Evolutionary conservation across 2,888 invertebrate genomes (phyloP).

Genomic region (Notodonta ziczac): DNA sequence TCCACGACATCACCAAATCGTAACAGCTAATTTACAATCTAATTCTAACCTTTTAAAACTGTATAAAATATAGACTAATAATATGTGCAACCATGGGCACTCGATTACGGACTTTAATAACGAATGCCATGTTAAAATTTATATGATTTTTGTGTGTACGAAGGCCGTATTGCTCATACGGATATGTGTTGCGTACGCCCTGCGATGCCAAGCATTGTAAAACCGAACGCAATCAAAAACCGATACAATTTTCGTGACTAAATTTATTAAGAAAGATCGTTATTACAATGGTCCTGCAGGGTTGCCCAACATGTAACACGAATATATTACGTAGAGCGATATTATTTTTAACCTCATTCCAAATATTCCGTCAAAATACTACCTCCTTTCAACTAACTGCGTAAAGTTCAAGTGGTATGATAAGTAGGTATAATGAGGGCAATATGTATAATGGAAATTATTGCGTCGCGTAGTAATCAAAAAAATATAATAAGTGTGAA

Average conservation of each 20-base stretch:
- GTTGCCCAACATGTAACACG: not conserved
- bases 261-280: slow-evolving; percentile 2
- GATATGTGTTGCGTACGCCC: slow-evolving; percentile 6
- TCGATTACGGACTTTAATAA: slow-evolving; percentile 7
- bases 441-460: no score
- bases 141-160: not conserved
- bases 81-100: slow-evolving; percentile 3
- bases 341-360: not conserved
- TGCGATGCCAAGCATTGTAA: slow-evolving; percentile 2
- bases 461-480: no score
- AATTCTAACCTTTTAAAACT: slow-evolving; percentile 10
- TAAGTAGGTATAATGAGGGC: no score
- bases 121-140: slow-evolving; percentile 12
- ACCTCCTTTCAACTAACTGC: no score
- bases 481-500: no score
- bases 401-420: no score
- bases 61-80: slow-evolving; percentile 3
- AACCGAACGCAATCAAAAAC: slow-evolving; percentile 1
- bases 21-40: slow-evolving; percentile 16
- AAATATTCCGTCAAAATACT: no score
- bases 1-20: slow-evolving; percentile 21
- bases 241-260: slow-evolving; percentile 1
- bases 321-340: not conserved
- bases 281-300: not conserved
- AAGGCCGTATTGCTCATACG: slow-evolving; percentile 1